A percentile compares a stretch with the other conserved stretches of the same genome.
These are phyloP conservation scores for Cataglyphis livida DNA, from an alignment of 2,888 invertebrate genomes.

Conservation along the genomic window DNA sequence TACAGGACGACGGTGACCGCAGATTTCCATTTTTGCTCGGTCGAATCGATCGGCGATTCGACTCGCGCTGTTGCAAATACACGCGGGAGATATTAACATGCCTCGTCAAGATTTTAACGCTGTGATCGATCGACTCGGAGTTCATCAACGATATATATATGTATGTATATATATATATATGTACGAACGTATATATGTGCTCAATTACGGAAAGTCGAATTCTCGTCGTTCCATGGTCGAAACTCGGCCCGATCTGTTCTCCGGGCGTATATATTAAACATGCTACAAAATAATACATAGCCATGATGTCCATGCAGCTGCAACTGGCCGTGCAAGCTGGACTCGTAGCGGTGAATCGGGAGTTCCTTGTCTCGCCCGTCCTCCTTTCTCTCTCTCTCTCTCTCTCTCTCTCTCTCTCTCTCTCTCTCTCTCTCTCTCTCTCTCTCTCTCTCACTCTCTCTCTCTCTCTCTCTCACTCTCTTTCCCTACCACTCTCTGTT, in stretches of 20 bases:
- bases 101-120: constrained; percentile 41
- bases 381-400: constrained; percentile 8
- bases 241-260: constrained; percentile 68
- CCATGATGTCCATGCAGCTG: constrained; percentile 59
- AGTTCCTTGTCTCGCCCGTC: constrained; percentile 16
- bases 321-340: constrained; percentile 56
- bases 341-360: constrained; percentile 47
- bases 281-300: constrained; percentile 70
- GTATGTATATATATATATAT: neutral
- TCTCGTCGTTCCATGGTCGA: constrained; percentile 58
- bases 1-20: neutral
- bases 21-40: constrained; percentile 20
- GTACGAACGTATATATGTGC: constrained; percentile 33
- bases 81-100: constrained; percentile 26
- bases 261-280: constrained; percentile 67
- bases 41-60: constrained; percentile 23
- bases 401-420: constrained; percentile 22
- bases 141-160: constrained; percentile 2
- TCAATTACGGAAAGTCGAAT: constrained; percentile 65
- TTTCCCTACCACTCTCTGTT: neutral
- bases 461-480: constrained; percentile 14
- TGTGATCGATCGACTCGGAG: constrained; percentile 23
- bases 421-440: constrained; percentile 15
- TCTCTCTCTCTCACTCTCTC: constrained; percentile 18
- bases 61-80: constrained; percentile 2